Evolutionary conservation across 2,797 vertebrate genomes (phyloP), one percentile per base, ranked within the genome.

Genomic region (Falco naumanni): DNA sequence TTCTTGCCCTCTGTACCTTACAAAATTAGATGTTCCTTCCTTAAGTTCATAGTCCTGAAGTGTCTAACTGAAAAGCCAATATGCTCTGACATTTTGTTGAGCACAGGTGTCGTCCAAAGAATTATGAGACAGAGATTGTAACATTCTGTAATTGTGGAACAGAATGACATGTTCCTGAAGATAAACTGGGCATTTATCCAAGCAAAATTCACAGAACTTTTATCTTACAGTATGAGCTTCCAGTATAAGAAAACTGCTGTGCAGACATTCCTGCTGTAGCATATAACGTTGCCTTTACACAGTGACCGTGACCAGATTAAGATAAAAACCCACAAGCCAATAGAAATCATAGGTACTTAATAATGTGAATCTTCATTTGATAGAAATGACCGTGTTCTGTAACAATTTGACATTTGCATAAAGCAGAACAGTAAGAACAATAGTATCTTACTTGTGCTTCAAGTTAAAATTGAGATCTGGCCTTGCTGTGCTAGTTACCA

Each of bases 131-230:
- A 31, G 60, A 75, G 43, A 61, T 15, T 59, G 47, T 51, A 90
- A 81, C 13, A n/a, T 50, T 48, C 63, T 18, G 3, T 78, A 94
- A 26, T 0, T 61, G 50, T 64, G 60, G 94, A 91, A 79, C 43
- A 94, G 63, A 80, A 56, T 34, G 39, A 88, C 66, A 47, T 86
- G 65, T 88, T 97, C 83, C 33, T 91, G 60, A 39, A 92, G 76
- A 95, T 69, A 86, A 84, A 82, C 68, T 43, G 64, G 60, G 28
- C 79, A 82, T 57, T 78, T 86, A 51, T 63, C 84, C 89, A 95
- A 91, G 39, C 22, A 86, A 87, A 94, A 84, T 78, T n/a, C 45
- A 75, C 45, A 77, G 29, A 89, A 77, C 1, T 6, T 92, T 85
- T 84, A 56, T 90, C 79, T 59, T 86, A 33, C 84, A 88, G 5